Percentiles rank a stretch among this genome's conserved stretches.
These are phyloP conservation scores for Miichthys miiuy DNA, from an alignment of 2,797 vertebrate species.

Conservation along the genomic window DNA sequence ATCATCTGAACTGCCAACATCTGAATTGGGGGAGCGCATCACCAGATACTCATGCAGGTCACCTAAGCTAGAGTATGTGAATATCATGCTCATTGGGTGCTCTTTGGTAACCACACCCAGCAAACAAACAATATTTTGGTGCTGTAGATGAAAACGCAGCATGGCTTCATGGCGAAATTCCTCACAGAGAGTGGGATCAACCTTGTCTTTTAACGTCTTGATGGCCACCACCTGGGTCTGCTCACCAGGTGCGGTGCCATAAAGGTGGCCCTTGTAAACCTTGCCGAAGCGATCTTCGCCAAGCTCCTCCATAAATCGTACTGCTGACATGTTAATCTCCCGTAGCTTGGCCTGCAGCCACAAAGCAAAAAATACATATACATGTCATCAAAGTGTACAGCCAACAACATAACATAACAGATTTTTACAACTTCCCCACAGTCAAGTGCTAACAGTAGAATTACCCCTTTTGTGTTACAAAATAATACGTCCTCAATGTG, in stretches of 20 bases:
- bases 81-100: conserved; percentile 95
- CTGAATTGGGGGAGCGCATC: conserved; percentile 95
- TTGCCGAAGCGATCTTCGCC: conserved; percentile 98
- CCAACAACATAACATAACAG: conserved; percentile 13
- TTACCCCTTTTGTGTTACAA: not conserved
- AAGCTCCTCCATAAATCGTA: conserved; percentile 96
- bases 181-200: conserved; percentile 89
- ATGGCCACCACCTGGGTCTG: conserved; percentile 94
- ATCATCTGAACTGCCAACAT: conserved; percentile 95
- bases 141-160: conserved; percentile 91
- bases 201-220: conserved; percentile 96
- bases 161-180: conserved; percentile 95
- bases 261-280: conserved; percentile 96
- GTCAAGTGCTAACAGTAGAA: not conserved
- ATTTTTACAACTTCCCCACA: not conserved
- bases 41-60: conserved; percentile 97
- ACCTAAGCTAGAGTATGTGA: conserved; percentile 91
- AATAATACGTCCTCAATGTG: not conserved
- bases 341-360: conserved; percentile 89
- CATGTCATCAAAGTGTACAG: conserved; percentile 25
- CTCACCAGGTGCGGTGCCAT: conserved; percentile 90
- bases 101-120: conserved; percentile 95
- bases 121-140: conserved; percentile 93
- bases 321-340: conserved; percentile 93
- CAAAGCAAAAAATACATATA: conserved; percentile 39